Evolutionary conservation across 2,797 vertebrate species (phyloP), one percentile per base, ranked within the genome.

Genomic region (Aselliscus stoliczkanus): DNA sequence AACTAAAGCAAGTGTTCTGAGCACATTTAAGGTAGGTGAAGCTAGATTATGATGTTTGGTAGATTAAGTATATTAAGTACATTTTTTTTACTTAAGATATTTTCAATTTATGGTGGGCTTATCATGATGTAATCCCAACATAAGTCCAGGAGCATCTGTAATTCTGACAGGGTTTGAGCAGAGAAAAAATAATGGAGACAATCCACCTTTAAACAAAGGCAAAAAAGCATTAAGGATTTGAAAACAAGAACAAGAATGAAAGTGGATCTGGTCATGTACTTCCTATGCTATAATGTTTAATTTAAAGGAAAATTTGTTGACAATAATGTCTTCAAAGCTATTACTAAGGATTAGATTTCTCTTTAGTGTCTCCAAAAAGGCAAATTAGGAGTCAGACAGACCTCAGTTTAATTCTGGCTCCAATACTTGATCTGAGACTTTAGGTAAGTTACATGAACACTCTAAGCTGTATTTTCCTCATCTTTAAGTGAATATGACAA

Each of bases 141-240:
- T 54, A 54, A 76, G 23, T 76, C 7, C 12, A 76, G n/a, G 47
- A 76, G n/a, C 4, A 34, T 54, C 50, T 76, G 2, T 3, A 90
- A 67, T 92, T 73, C 10, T 73, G 80, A 60, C n/a, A 88, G 31
- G 11, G 21, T 84, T 10, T 94, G 44, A 90, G 17, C 17, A 75
- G 52, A 91, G 60, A 47, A 34, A 95, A 96, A 76, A 18, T 47
- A 27, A 75, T 44, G 29, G 11, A 72, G 47, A 89, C 7, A 93
- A 85, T 34, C 18, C 18, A 65, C 12, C 25, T 90, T 94, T 88
- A 76, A 84, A 83, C 9, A 87, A 87, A 96, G 20, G 29, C 60
- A 56, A 96, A 86, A 96, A 86, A 79, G 6, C 11, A 44, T 85
- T 81, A 56, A 85, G 83, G 15, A 73, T 82, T 42, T 90, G 81